Conservation (phyloP, 1,140 invertebrate species). For the Drosophila persimilis region DNA sequence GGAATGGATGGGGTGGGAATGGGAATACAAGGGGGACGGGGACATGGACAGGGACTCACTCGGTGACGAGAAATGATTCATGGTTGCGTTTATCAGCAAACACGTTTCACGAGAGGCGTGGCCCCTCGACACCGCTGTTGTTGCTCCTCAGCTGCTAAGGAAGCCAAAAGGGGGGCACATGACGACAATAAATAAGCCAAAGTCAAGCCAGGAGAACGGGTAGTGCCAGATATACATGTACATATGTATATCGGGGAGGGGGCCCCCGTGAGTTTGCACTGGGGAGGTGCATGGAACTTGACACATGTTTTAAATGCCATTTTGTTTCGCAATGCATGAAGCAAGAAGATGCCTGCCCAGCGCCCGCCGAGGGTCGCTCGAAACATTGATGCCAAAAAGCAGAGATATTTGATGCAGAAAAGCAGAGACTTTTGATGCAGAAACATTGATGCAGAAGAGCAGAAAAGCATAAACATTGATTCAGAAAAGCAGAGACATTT, state of each 20-base stretch:
- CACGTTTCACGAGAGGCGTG: conserved; percentile 63
- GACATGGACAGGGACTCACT: background rate
- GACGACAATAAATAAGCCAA: conserved; percentile 65
- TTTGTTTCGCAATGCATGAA: conserved; percentile 33
- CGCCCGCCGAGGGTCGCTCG: background rate
- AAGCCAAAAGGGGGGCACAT: conserved; percentile 61
- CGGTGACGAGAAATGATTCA: conserved; percentile 73
- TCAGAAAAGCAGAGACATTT: too few species aligned
- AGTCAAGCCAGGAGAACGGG: conserved; percentile 32
- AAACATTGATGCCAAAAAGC: background rate
- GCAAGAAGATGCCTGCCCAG: background rate
- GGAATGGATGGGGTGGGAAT: background rate
- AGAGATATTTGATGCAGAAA: too few species aligned
- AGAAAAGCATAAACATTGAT: too few species aligned
- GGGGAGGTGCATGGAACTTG: conserved; percentile 54
- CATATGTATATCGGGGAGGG: background rate
- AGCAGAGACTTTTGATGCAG: too few species aligned
- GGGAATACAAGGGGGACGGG: background rate
- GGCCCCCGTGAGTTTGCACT: background rate
- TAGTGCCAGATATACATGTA: background rate
- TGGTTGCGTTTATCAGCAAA: conserved; percentile 79
- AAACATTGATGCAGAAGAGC: too few species aligned
- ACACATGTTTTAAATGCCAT: conserved; percentile 76
- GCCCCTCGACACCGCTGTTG: background rate
- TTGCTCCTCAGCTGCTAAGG: conserved; percentile 53